Conservation (phyloP, 2,113 vertebrate species). For the Archilochus colubris region DNA sequence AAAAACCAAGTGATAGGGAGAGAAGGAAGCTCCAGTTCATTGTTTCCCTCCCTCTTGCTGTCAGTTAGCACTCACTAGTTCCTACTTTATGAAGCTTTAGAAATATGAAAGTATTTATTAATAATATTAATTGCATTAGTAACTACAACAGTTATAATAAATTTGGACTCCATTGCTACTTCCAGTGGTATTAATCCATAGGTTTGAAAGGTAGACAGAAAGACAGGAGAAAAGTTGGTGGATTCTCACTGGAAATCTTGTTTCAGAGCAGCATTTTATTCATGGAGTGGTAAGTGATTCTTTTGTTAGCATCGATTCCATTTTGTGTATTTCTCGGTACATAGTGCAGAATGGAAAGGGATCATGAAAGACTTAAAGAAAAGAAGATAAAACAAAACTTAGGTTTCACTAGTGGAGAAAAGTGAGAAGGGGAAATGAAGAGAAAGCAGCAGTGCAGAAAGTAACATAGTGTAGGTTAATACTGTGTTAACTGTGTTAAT, state of each 20-base stretch:
- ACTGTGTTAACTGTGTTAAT: too few relatives aligned
- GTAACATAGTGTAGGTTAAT: neutral
- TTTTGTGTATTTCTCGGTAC: neutral
- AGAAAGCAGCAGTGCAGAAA: neutral
- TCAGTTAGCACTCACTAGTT: neutral
- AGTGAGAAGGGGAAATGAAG: neutral
- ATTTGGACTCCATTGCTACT: neutral
- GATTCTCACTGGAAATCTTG: neutral
- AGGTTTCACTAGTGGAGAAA: neutral
- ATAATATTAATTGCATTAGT: neutral
- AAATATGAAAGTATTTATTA: neutral
- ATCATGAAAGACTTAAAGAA: neutral
- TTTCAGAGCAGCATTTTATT: neutral
- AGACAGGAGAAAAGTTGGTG: neutral
- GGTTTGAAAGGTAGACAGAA: neutral
- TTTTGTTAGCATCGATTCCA: neutral
- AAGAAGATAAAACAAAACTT: neutral
- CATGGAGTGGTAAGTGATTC: neutral
- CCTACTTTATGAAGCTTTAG: neutral
- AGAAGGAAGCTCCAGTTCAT: neutral
- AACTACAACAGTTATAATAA: neutral
- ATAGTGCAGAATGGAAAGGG: neutral
- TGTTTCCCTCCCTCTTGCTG: neutral
- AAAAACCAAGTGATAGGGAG: neutral
- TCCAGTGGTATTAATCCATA: neutral